Base-by-base conservation (phyloP, 2,888 invertebrate species). In the Empis stercorea region DNA sequence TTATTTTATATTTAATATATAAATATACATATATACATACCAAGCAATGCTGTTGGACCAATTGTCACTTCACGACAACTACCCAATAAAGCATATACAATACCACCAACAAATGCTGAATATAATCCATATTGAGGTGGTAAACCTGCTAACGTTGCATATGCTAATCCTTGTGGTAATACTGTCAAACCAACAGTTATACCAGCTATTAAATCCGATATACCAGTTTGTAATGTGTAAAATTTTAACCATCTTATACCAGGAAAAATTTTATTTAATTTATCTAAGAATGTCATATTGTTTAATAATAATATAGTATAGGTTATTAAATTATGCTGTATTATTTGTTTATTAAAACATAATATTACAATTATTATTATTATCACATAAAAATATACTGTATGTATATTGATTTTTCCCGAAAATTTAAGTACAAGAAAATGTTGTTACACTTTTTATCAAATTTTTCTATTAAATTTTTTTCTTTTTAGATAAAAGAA, bases 61-160 rank as follows among this genome's bases (percentile, higher is more conserved):
- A 88, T 81, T 7, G 87, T 87, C 48, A 87, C 87, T 62, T 87
- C 87, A 55, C 86, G 86, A 62, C 86, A 86, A 43, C 91, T 88
- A 23, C 95, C 95, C 57, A 95, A 80, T 49, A 94, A 66, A 44
- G 85, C 80, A 71, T 95, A 96, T 36, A 95, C 78, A 65, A 95
- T 87, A 30, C 93, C 92, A 2, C 94, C 93, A 70, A 92, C 79
- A 68, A 95, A 95, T 1, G 94, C 87, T 0, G 94, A 92, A 71
- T 95, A 95, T 44, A 96, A 75, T 4, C 95, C 95, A 71, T 91
- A 93, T 89, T 95, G 86, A 30, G 88, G 87, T 62, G 84, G 81
- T 45, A 95, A 71, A 41, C 89, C 89, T 23, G 89, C 94, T 48
- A 95, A 71, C 13, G 86, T 84, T 7, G 94, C 91, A 64, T 94